Conservation (phyloP, 2,113 vertebrate species). For the Bombycilla garrulus region DNA sequence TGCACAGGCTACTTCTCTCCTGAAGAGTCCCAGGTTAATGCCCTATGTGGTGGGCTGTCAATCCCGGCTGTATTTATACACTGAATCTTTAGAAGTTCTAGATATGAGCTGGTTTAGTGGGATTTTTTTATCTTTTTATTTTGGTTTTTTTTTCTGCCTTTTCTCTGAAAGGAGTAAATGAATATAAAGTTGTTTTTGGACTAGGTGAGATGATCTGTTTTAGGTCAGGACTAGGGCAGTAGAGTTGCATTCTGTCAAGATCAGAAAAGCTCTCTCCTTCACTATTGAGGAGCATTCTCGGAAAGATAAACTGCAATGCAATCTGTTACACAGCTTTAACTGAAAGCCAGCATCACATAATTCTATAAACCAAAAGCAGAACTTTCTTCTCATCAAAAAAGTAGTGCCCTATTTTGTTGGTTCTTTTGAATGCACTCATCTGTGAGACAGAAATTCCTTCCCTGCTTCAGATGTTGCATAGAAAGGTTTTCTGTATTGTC, state of each 20-base stretch:
- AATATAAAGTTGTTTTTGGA: not conserved
- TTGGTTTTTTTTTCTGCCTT: not conserved
- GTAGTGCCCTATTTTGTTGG: not conserved
- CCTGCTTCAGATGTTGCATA: not conserved
- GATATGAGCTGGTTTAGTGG: not conserved
- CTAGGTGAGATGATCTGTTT: not conserved
- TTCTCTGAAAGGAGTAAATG: not conserved
- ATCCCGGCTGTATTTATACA: not conserved
- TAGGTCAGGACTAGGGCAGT: not conserved
- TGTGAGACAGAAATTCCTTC: constrained; percentile 10
- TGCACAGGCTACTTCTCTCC: not conserved
- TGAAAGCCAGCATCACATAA: not conserved
- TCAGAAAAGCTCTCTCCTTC: not conserved
- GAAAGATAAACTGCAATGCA: not conserved
- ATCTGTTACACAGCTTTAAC: not conserved
- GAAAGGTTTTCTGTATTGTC: constrained; percentile 12
- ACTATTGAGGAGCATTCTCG: not conserved
- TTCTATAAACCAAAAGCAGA: not conserved
- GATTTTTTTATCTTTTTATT: accelerated
- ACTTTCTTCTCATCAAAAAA: not conserved
- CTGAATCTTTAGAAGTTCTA: not conserved
- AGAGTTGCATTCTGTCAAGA: not conserved
- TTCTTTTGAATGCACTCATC: not conserved
- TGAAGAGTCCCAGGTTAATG: not conserved
- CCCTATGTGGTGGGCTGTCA: not conserved